Base-by-base conservation (phyloP, 1,140 invertebrate species). In the Cephus cinctus region DNA sequence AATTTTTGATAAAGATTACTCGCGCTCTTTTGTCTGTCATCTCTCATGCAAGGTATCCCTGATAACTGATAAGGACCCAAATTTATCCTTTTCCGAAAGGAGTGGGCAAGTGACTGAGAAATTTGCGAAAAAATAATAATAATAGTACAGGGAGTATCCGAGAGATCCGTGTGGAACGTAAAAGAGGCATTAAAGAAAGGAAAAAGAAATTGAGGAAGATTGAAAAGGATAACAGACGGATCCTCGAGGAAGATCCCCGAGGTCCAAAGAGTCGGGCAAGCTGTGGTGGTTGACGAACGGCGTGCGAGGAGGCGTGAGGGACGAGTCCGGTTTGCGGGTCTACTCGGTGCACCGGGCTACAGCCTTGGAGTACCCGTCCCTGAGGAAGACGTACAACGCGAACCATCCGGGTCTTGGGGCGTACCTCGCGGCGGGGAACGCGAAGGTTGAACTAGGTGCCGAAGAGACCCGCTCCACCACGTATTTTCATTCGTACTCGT, bases 401-500 rank as follows among this genome's bases (percentile, higher is more conserved):
- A 19, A 43, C 12, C 20, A 2, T 22, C 15, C 12, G 31, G 16
- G 31, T 32, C 43, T 2, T 11, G 14, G 42, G 22, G 15, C 25
- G 31, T 32, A 36, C 21, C 43, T 21, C 25, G 43, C 35, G 8
- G 35, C 11, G 35, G 35, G 35, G 35, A 12, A 38, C 35, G 35
- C 39, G 39, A 20, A 41, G 11, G 5, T 18, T 12, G 44, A 43
- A 41, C 52, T 63, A 43, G 52, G 55, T 57, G 61, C 60, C 55
- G 67, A 64, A 47, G 62, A 69, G 59, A 61, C 66, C 59, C 59
- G 67, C 62, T 66, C 70, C 74, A 75, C 73, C 67, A 75, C 74
- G 74, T 76, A 74, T 73, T 76, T 75, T 75, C 74, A 76, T 66
- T 76, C 74, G 73, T 76, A 76, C 57, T 73, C 73, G 62, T 73